Percentiles rank a stretch among this genome's conserved stretches.
Evolutionary conservation across 2,888 invertebrate genomes (phyloP).

Genomic region (Perithous albicinctus): DNA sequence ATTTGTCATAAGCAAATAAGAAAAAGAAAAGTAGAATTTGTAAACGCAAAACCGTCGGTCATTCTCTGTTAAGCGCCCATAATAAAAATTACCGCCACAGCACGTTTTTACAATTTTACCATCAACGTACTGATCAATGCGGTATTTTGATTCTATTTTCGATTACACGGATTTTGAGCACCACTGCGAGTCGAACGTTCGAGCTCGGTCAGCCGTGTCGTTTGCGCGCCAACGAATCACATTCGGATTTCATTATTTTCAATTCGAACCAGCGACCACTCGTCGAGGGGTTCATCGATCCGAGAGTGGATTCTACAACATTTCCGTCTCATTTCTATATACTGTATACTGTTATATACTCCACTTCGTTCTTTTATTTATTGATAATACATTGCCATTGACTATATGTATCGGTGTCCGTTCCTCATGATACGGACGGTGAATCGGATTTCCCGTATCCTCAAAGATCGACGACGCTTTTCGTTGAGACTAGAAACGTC

Average conservation of each 20-base stretch:
- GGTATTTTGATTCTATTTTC: slow-evolving; percentile 30
- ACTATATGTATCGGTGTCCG: background rate
- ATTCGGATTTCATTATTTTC: slow-evolving; percentile 68
- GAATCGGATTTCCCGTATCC: slow-evolving; percentile 25
- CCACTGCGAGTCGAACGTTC: slow-evolving; percentile 63
- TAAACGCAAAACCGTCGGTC: too few relatives aligned
- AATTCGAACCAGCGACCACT: slow-evolving; percentile 57
- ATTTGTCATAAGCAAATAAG: too few relatives aligned
- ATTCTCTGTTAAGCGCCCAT: too few relatives aligned
- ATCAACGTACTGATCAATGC: background rate
- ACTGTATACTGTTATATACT: background rate
- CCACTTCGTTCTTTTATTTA: background rate
- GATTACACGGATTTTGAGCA: slow-evolving; percentile 55
- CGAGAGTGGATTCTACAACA: slow-evolving; percentile 7
- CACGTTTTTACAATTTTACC: too few relatives aligned
- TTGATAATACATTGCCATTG: background rate
- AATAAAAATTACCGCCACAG: too few relatives aligned
- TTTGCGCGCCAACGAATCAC: slow-evolving; percentile 60
- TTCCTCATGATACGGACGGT: background rate
- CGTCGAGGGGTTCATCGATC: slow-evolving; percentile 51
- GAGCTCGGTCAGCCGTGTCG: slow-evolving; percentile 59
- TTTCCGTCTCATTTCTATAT: slow-evolving; percentile 34
- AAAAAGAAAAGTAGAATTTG: too few relatives aligned
- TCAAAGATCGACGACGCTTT: slow-evolving; percentile 7
- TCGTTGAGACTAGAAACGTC: background rate